Evolutionary conservation across 2,797 vertebrate species (phyloP).

Genomic region (Gymnodraco acuticeps): DNA sequence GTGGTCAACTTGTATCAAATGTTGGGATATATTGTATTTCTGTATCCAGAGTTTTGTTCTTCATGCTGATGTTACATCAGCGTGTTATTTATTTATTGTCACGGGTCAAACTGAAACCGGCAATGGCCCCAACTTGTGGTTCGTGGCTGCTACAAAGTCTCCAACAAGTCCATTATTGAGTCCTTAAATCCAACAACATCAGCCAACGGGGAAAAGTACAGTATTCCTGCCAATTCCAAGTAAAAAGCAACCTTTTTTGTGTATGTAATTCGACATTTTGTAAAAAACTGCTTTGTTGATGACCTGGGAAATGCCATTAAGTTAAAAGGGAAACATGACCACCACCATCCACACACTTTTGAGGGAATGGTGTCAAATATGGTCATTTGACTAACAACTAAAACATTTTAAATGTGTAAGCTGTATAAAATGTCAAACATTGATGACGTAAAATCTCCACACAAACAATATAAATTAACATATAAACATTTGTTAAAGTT

Average conservation of each 20-base stretch:
- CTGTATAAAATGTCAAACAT: not conserved
- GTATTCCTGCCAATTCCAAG: not conserved
- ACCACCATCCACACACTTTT: not conserved
- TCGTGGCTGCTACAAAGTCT: not conserved
- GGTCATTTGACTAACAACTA: not conserved
- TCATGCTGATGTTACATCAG: not conserved
- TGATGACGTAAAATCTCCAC: not conserved
- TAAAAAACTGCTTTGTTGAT: not conserved
- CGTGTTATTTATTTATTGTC: not conserved
- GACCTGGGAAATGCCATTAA: constrained; percentile 24
- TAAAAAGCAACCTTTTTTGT: not conserved
- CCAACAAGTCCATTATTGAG: not conserved
- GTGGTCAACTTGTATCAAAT: not conserved
- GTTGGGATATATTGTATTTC: not conserved
- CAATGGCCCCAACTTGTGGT: not conserved
- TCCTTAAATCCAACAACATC: not conserved
- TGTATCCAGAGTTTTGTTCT: not conserved
- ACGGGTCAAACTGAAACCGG: not conserved
- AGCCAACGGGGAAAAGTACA: not conserved
- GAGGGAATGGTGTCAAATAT: not conserved
- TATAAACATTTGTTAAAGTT: not conserved
- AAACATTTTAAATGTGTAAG: not conserved
- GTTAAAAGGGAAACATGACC: constrained; percentile 37
- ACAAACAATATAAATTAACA: not conserved
- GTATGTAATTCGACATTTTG: not conserved